phyloP scores from a whole-genome alignment of 2,113 vertebrate species.

The Ailuropoda melanoleuca region DNA sequence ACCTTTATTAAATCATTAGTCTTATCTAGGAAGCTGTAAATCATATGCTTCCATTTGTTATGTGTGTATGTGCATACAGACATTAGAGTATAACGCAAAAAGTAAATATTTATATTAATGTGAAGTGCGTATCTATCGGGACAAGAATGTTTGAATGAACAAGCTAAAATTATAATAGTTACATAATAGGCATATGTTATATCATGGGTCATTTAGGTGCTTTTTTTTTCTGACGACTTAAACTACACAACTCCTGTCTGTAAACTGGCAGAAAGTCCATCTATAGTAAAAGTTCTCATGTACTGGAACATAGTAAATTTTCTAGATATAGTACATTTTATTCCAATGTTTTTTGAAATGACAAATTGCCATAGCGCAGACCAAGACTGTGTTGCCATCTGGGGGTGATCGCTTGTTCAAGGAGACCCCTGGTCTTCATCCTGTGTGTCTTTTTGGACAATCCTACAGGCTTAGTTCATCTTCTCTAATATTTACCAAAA shows the following conservation, averaged over 20 bases:
- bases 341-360: slow-evolving; percentile 1
- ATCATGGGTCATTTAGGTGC: neutral
- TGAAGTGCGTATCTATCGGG: neutral
- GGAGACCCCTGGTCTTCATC: neutral
- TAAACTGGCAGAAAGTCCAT: neutral
- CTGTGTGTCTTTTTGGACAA: neutral
- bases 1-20: neutral
- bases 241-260: neutral
- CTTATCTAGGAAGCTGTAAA: neutral
- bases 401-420: neutral
- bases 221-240: neutral
- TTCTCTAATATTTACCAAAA: neutral
- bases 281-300: neutral
- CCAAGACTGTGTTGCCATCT: neutral
- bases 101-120: neutral
- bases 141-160: neutral
- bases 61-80: neutral
- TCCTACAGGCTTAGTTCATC: neutral
- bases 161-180: neutral
- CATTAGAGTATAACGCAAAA: neutral
- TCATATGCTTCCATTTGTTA: neutral
- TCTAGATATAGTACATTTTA: neutral
- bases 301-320: neutral
- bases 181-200: neutral
- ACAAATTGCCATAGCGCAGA: neutral